These are phyloP conservation scores for Parauchenoglanis ngamensis DNA, from an alignment of 2,797 vertebrate genomes.

Conservation along the genomic window DNA sequence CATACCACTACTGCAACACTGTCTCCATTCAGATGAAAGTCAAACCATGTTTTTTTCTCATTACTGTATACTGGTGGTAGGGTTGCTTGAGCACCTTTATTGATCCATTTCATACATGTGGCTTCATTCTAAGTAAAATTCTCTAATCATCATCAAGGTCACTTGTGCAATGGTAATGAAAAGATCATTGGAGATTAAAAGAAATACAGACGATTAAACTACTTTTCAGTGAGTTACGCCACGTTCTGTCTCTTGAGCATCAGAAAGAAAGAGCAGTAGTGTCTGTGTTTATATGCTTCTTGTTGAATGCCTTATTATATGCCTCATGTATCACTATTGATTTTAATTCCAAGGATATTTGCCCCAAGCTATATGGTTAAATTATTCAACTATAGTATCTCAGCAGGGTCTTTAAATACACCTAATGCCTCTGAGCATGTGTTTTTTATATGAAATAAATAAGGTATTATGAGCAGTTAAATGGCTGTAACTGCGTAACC, in stretches of 20 bases:
- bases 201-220: slow-evolving; percentile 24
- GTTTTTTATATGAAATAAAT: slow-evolving; percentile 52
- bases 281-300: slow-evolving; percentile 60
- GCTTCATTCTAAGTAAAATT: not conserved
- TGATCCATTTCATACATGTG: not conserved
- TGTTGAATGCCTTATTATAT: slow-evolving; percentile 68
- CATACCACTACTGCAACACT: not conserved
- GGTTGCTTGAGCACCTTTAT: not conserved
- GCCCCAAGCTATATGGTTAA: slow-evolving; percentile 70
- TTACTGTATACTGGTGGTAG: not conserved
- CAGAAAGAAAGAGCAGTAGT: slow-evolving; percentile 50
- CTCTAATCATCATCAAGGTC: not conserved
- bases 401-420: slow-evolving; percentile 54
- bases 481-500: slow-evolving; percentile 16
- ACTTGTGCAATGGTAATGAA: not conserved
- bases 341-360: slow-evolving; percentile 64
- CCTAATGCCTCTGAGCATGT: slow-evolving; percentile 58
- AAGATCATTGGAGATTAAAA: not conserved
- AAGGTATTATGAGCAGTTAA: slow-evolving; percentile 44
- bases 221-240: slow-evolving; percentile 44
- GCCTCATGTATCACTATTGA: slow-evolving; percentile 71
- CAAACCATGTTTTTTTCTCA: not conserved
- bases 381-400: slow-evolving; percentile 62
- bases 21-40: not conserved
- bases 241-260: slow-evolving; percentile 5